Percentiles rank a stretch among this genome's conserved stretches.
Evolutionary conservation across 2,888 invertebrate genomes (phyloP).

Genomic region (Calameuta filiformis): DNA sequence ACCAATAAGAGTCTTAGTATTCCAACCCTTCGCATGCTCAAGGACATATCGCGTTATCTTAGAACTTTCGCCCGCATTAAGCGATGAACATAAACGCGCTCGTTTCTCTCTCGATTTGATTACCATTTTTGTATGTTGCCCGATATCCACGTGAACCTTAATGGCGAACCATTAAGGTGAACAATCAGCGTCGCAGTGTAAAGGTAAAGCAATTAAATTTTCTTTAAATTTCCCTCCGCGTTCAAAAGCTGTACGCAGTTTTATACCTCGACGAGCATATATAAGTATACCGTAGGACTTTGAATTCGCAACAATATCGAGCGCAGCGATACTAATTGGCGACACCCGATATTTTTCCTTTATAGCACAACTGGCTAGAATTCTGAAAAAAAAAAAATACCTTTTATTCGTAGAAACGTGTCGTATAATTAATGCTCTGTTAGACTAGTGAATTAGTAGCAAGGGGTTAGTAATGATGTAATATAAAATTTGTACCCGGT

Average conservation of each 20-base stretch:
- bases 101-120: not conserved
- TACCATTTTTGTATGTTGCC: not conserved
- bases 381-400: not conserved
- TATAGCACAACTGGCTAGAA: not conserved
- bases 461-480: not conserved
- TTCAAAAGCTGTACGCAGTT: not conserved
- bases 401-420: too few relatives aligned
- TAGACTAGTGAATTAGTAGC: not conserved
- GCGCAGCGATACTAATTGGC: not conserved
- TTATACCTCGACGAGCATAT: not conserved
- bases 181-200: not conserved
- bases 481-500: too few relatives aligned
- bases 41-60: not conserved
- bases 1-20: not conserved
- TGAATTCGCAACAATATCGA: not conserved
- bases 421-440: not conserved
- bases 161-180: not conserved
- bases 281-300: not conserved
- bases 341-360: not conserved
- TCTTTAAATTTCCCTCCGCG: not conserved
- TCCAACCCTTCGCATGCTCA: not conserved
- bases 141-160: not conserved
- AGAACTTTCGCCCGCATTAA: not conserved
- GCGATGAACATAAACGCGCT: not conserved
- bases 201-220: not conserved